Conservation (phyloP, 2,797 vertebrate genomes). For the Gephyroberyx darwinii region DNA sequence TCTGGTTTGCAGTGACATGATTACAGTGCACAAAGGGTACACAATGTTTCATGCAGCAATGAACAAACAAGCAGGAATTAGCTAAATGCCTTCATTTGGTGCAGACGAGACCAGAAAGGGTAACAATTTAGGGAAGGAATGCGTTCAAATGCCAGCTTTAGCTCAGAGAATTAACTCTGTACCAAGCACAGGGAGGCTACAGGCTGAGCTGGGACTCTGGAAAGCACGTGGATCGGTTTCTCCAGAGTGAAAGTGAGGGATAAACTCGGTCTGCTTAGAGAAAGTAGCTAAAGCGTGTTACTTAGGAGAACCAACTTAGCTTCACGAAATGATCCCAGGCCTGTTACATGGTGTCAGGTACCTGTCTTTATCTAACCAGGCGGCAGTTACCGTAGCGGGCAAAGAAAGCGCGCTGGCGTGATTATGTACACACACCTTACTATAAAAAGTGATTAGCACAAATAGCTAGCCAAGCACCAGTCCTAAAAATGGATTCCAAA, state of each 20-base stretch:
- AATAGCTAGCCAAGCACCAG: conserved; percentile 41
- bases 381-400: not conserved
- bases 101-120: conserved; percentile 23
- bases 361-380: not conserved
- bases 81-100: conserved; percentile 26
- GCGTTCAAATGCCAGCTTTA: conserved; percentile 38
- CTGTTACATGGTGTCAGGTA: not conserved
- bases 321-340: conserved; percentile 12
- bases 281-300: conserved; percentile 1
- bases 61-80: conserved; percentile 17
- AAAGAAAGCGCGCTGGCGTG: not conserved
- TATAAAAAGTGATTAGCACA: conserved; percentile 32
- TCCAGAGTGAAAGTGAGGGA: conserved; percentile 60
- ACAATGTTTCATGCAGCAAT: not conserved
- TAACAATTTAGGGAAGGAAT: conserved; percentile 54
- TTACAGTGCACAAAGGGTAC: conserved; percentile 14
- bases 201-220: conserved; percentile 34
- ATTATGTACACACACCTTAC: not conserved
- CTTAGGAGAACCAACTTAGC: conserved; percentile 18
- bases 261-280: conserved; percentile 25
- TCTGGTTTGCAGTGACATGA: conserved; percentile 1
- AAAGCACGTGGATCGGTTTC: conserved; percentile 73
- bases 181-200: conserved; percentile 58
- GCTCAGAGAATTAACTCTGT: conserved; percentile 53
- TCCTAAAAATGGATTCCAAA: conserved; percentile 41